Conservation (phyloP, 2,113 vertebrate species). For the Oryctolagus cuniculus region DNA sequence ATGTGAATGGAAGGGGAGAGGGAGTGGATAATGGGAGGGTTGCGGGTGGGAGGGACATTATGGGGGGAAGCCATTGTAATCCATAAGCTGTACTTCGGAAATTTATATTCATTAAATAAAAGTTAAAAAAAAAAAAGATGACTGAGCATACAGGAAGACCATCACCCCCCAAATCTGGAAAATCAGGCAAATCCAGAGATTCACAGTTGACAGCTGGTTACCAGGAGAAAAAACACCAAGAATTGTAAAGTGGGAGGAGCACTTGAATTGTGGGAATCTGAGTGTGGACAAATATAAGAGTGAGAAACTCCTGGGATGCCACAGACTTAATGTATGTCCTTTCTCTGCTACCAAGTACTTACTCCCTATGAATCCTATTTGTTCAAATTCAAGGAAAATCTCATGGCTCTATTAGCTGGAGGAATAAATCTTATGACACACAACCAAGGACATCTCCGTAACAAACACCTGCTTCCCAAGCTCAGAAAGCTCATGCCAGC, state of each 20-base stretch:
- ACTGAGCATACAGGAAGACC: not conserved
- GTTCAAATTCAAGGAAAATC: not conserved
- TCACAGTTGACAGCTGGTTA: not conserved
- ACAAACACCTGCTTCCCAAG: not conserved
- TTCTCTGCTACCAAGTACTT: no score
- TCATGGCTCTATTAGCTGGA: not conserved
- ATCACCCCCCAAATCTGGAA: not conserved
- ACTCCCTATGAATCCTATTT: not conserved
- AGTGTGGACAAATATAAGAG: accelerated
- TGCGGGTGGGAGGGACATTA: no score
- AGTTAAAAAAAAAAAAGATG: no score
- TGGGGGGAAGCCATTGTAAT: no score
- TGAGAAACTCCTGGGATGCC: not conserved
- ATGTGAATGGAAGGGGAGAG: no score
- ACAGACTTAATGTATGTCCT: accelerated
- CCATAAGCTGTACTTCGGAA: no score
- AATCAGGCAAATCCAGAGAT: not conserved
- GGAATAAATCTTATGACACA: not conserved
- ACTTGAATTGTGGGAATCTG: not conserved
- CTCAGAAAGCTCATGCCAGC: not conserved
- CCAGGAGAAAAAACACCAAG: not conserved
- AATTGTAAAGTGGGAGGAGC: not conserved
- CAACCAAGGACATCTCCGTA: not conserved
- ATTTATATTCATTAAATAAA: no score
- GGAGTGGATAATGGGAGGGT: no score